Base-by-base conservation (phyloP, 2,113 vertebrate genomes). In the Pseudolaguvia tuberculata region DNA sequence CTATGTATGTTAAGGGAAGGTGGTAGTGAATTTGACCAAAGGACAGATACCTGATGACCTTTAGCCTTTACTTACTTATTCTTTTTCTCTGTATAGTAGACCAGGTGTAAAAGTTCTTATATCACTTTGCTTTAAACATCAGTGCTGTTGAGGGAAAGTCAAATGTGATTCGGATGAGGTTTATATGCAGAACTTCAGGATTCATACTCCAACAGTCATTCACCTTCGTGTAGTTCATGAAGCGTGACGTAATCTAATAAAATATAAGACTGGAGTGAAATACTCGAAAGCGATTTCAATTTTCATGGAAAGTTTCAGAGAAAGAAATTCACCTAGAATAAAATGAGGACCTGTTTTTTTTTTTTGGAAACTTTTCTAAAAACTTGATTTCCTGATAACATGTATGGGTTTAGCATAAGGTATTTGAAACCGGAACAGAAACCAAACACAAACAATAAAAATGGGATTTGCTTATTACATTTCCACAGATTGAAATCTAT, bases 31-130 rank as follows among this genome's bases (percentile, higher is more conserved):
- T n/a, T n/a, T n/a, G n/a, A n/a, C n/a, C n/a, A n/a, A n/a, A n/a
- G n/a, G n/a, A n/a, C n/a, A n/a, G n/a, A 56, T 61, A 53, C 76
- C 57, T 76, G 67, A 76, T 55, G 73, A n/a, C n/a, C n/a, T 79
- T 70, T 74, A 52, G 29, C 50, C 5, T 72, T 70, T 70, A 75
- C 18, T 74, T 72, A 57, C 21, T 29, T 29, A 45, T 61, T 39
- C 42, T 29, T 56, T n/a, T 70, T 72, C 31, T 66, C 25, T 29
- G 31, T 70, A 51, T 58, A 47, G 48, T 31, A 20, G 3, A 73
- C 70, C 51, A 20, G 62, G 65, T n/a, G n/a, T n/a, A n/a, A n/a
- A n/a, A n/a, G n/a, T n/a, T n/a, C n/a, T n/a, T 47, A 68, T 48
- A 12, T 65, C 42, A 23, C 14, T 66, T 48, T 48, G 39, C 63